These are phyloP conservation scores for Scelioninae gen. 1 DNA, from an alignment of 2,888 invertebrate genomes.

Conservation along the genomic window DNA sequence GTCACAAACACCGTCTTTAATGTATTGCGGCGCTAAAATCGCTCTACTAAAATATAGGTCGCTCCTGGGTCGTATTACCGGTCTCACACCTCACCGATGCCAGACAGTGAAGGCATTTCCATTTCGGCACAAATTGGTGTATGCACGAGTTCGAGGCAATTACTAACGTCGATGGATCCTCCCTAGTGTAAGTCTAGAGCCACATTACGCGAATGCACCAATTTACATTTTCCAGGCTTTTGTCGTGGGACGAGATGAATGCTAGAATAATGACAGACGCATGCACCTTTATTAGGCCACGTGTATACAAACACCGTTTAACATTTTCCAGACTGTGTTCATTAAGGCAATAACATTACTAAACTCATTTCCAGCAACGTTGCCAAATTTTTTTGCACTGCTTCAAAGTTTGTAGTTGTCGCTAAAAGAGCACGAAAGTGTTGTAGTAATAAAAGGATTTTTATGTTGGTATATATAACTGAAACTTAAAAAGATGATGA, in stretches of 20 bases:
- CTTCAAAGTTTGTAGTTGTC: background rate
- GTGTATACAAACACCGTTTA: constrained; percentile 59
- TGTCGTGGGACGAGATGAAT: constrained; percentile 42
- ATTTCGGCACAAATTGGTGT: constrained; percentile 63
- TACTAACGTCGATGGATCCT: constrained; percentile 70
- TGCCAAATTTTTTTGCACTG: constrained; percentile 28
- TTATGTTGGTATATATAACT: too few species aligned
- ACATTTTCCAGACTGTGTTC: constrained; percentile 49
- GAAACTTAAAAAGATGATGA: too few species aligned
- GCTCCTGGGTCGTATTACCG: constrained; percentile 66
- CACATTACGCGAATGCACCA: constrained; percentile 66
- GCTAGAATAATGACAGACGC: constrained; percentile 45
- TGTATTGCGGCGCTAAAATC: constrained; percentile 73
- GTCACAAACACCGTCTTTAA: constrained; percentile 63
- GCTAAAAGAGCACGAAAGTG: background rate
- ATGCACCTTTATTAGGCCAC: constrained; percentile 56
- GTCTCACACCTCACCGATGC: constrained; percentile 45
- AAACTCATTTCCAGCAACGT: constrained; percentile 26
- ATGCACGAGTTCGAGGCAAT: constrained; percentile 64
- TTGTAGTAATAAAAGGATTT: background rate
- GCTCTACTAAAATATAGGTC: constrained; percentile 74
- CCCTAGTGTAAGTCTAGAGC: constrained; percentile 70
- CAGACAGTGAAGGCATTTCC: constrained; percentile 61
- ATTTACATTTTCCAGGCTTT: constrained; percentile 70
- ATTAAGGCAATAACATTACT: constrained; percentile 55